phyloP scores from a whole-genome alignment of 2,888 invertebrate genomes.

The Euzophera pinguis region DNA sequence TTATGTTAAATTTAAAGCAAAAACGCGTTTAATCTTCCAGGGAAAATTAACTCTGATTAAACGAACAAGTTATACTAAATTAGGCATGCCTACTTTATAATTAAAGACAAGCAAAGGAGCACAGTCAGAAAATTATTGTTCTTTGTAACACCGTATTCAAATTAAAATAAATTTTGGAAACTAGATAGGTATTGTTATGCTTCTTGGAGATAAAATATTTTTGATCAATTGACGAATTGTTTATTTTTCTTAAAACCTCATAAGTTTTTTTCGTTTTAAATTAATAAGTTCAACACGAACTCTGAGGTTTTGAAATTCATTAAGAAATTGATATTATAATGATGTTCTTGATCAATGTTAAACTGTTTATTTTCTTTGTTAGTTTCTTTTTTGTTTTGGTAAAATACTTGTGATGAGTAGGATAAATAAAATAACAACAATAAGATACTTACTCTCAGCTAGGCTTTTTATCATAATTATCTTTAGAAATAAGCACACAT shows the following conservation, averaged over 20 bases:
- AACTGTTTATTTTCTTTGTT: no score
- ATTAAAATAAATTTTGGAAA: conserved; percentile 4
- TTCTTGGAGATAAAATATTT: not conserved
- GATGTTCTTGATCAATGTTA: no score
- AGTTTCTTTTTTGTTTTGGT: no score
- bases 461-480: no score
- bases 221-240: not conserved
- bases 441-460: no score
- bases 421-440: no score
- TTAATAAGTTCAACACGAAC: no score
- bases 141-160: not conserved
- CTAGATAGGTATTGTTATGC: not conserved
- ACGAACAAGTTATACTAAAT: conserved; percentile 11
- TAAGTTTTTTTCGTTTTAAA: no score
- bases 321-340: no score
- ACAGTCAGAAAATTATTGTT: conserved; percentile 5
- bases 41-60: conserved; percentile 11
- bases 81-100: conserved; percentile 12
- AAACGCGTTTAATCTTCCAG: conserved; percentile 2
- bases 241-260: not conserved
- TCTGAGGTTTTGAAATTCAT: no score
- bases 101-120: conserved; percentile 5
- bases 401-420: no score
- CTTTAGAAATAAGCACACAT: no score
- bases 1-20: conserved; percentile 1